Evolutionary conservation across 2,113 vertebrate genomes (phyloP).

Genomic region (Alligator sinensis): DNA sequence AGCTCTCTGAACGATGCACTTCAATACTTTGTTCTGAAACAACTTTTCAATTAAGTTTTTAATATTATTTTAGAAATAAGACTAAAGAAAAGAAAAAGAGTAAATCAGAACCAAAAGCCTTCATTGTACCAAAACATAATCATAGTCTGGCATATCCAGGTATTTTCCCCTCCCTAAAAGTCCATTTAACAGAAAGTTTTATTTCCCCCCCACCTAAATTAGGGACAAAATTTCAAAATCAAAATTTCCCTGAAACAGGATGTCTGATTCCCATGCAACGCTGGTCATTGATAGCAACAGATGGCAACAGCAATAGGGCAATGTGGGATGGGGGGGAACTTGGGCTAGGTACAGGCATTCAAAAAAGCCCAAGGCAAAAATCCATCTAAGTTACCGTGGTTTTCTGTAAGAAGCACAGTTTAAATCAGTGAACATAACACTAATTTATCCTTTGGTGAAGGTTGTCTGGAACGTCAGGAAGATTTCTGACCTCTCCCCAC

Average conservation of each 20-base stretch:
- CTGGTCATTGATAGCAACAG: not conserved
- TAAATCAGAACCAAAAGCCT: not conserved
- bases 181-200: not conserved
- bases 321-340: not conserved
- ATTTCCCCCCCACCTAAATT: not conserved
- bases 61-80: constrained; percentile 14
- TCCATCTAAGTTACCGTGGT: no score
- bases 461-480: not conserved
- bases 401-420: no score
- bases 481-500: not conserved
- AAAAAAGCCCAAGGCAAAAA: no score
- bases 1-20: not conserved
- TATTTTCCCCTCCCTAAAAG: not conserved
- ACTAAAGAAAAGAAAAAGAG: not conserved
- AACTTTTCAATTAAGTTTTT: not conserved
- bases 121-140: not conserved
- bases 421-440: no score
- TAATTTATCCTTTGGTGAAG: no score
- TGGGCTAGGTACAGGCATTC: no score
- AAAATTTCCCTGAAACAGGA: not conserved
- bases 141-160: not conserved
- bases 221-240: not conserved
- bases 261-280: rapidly evolving
- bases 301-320: not conserved
- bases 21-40: not conserved